These are phyloP conservation scores for Diarsia mendica DNA, from an alignment of 2,888 invertebrate genomes.

Conservation along the genomic window DNA sequence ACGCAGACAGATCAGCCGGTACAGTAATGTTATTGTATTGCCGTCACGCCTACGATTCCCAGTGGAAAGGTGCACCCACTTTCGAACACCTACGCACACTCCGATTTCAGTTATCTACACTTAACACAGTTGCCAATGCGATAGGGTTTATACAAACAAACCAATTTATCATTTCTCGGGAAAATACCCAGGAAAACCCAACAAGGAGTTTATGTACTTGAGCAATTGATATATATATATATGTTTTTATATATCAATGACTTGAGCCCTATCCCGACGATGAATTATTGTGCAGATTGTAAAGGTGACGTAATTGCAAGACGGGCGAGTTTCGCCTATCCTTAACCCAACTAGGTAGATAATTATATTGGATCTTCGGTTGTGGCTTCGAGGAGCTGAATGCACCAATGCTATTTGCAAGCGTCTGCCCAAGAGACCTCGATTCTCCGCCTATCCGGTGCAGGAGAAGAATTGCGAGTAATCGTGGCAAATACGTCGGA, in stretches of 20 bases:
- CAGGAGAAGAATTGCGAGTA: background rate
- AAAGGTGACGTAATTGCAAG: conserved; percentile 13
- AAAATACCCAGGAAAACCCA: conserved; percentile 31
- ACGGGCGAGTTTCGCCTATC: background rate
- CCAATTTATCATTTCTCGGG: conserved; percentile 10
- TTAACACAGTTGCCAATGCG: conserved; percentile 13
- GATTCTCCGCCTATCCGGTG: background rate
- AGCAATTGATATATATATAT: no score
- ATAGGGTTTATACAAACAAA: conserved; percentile 25
- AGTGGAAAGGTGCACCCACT: conserved; percentile 12
- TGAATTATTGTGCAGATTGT: background rate
- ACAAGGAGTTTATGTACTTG: background rate
- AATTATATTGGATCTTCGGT: background rate
- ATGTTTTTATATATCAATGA: no score
- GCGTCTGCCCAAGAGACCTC: background rate
- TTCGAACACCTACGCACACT: conserved; percentile 16
- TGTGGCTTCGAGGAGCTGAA: background rate
- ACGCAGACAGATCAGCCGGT: conserved; percentile 22
- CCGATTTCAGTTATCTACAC: conserved; percentile 23
- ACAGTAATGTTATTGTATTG: conserved; percentile 16
- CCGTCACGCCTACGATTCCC: conserved; percentile 6
- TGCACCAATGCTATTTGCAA: background rate
- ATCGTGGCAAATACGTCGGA: background rate
- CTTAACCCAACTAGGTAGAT: background rate
- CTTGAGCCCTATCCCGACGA: background rate